Evolutionary conservation across 2,797 vertebrate species (phyloP).

Genomic region (Heteromormyrus szaboi): DNA sequence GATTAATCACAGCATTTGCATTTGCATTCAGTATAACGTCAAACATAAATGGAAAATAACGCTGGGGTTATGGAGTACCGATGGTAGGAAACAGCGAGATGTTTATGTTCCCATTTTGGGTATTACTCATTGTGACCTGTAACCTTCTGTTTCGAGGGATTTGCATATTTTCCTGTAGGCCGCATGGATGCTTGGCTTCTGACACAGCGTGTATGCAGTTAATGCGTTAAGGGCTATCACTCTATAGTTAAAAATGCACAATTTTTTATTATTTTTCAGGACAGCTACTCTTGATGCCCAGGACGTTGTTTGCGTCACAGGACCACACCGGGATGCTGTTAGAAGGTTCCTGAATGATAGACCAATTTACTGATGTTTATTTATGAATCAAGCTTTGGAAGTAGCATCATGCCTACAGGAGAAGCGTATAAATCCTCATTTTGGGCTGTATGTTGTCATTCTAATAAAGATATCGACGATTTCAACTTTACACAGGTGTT

Average conservation of each 20-base stretch:
- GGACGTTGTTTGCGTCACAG: not conserved
- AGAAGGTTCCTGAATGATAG: not conserved
- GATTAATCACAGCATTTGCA: conserved; percentile 15
- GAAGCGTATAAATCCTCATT: not conserved
- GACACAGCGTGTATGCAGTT: not conserved
- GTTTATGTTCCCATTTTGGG: not conserved
- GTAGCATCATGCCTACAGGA: not conserved
- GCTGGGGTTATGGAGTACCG: not conserved
- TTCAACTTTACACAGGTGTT: not conserved
- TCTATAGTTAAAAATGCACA: not conserved
- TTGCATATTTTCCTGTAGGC: conserved; percentile 9
- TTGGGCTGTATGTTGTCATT: not conserved
- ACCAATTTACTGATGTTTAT: not conserved
- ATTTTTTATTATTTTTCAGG: not conserved
- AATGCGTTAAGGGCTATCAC: not conserved
- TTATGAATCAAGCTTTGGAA: not conserved
- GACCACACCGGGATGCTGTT: not conserved
- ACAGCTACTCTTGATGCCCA: not conserved
- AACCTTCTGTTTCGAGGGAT: not conserved
- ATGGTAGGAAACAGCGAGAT: not conserved
- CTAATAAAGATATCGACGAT: not conserved
- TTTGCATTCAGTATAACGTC: not conserved
- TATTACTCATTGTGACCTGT: not conserved
- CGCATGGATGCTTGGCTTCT: not conserved
- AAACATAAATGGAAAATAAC: not conserved